A percentile compares a stretch with the other conserved stretches of the same genome.
Evolutionary conservation across 2,113 vertebrate species (phyloP).

Genomic region (Fulmarus glacialis): DNA sequence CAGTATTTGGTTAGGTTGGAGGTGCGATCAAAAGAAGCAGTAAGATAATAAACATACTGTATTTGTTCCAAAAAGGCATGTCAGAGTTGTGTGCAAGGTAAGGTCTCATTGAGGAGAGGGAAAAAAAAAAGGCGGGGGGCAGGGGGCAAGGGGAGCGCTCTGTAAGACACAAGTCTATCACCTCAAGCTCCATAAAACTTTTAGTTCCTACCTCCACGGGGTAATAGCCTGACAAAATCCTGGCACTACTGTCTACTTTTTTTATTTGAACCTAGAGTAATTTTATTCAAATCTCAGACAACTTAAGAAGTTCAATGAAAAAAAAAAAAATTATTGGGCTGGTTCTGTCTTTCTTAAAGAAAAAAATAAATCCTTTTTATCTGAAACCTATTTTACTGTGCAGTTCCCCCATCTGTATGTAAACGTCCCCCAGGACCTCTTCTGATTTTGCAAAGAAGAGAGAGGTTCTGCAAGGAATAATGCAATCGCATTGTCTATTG

Average conservation of each 20-base stretch:
- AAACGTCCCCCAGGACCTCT: background rate
- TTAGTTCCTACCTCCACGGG: background rate
- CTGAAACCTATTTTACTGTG: background rate
- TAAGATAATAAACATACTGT: background rate
- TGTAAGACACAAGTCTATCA: background rate
- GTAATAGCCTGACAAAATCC: background rate
- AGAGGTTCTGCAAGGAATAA: background rate
- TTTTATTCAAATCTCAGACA: background rate
- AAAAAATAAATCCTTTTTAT: background rate
- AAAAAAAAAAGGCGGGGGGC: background rate
- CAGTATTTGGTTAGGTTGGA: background rate
- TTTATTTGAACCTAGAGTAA: background rate
- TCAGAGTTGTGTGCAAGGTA: background rate
- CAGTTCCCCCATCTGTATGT: background rate
- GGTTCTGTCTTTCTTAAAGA: background rate
- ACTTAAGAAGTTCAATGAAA: background rate
- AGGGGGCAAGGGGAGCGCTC: background rate
- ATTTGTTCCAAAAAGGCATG: background rate
- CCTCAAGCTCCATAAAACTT: background rate
- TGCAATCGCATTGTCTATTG: background rate
- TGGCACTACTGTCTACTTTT: background rate
- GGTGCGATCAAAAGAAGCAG: background rate
- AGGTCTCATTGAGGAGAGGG: background rate
- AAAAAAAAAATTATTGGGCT: background rate
- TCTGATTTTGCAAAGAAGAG: background rate